Base-by-base conservation (phyloP, 2,888 invertebrate genomes). In the Micropterix aruncella region DNA sequence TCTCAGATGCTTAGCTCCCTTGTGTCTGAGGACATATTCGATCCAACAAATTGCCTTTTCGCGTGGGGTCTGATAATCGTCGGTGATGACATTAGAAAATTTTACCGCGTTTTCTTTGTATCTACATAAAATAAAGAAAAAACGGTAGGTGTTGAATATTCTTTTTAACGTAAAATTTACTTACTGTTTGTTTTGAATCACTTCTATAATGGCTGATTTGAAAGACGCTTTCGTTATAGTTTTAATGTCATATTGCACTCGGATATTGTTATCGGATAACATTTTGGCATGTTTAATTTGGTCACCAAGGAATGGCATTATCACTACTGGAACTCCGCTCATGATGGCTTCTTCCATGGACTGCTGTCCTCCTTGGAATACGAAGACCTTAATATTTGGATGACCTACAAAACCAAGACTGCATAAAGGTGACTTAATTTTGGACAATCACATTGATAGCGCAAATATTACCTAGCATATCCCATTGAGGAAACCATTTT, bases 401-500 rank as follows among this genome's bases (percentile, higher is more conserved):
- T 51, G 51, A 42, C 37, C 51, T 51, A 39, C 2, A 40, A 49
- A 12, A 27, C n/a, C n/a, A n/a, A n/a, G n/a, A n/a, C n/a, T n/a
- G n/a, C n/a, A n/a, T n/a, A n/a, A n/a, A n/a, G n/a, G n/a, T n/a
- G n/a, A n/a, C n/a, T n/a, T n/a, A n/a, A n/a, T n/a, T n/a, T n/a
- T n/a, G n/a, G n/a, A n/a, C n/a, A n/a, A n/a, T n/a, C n/a, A n/a
- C n/a, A n/a, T n/a, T n/a, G n/a, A n/a, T n/a, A n/a, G n/a, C n/a
- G n/a, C n/a, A n/a, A n/a, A n/a, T n/a, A n/a, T 47, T 52, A 59
- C 61, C 59, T 19, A 63, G 49, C 37, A 63, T 50, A 47, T 60
- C 60, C 41, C 58, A 54, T 48, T 63, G 63, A 0, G 63, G 62
- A 14, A 61, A 48, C 62, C 62, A 64, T 38, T 57, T 57, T 15